Conservation (phyloP, 2,113 vertebrate species). For the Mirounga angustirostris region DNA sequence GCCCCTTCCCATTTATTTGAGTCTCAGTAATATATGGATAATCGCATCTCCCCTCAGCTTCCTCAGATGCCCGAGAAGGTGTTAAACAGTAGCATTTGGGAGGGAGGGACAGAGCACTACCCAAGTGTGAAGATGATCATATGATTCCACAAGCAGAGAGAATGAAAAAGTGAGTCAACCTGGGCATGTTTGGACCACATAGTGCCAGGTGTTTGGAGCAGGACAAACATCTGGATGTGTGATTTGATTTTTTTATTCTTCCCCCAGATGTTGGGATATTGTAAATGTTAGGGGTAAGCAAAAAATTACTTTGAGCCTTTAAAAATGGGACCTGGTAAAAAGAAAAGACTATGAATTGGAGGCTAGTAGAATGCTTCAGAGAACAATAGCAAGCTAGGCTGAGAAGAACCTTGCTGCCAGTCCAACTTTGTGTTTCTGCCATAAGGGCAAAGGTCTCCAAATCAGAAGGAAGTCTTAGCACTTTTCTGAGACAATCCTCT, state of each 20-base stretch:
- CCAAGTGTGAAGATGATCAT: neutral
- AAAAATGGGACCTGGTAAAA: constrained; percentile 47
- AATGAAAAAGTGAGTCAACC: neutral
- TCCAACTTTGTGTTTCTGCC: neutral
- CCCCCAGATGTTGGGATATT: constrained; percentile 60
- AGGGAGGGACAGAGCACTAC: neutral
- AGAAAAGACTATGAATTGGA: neutral
- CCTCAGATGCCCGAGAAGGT: neutral
- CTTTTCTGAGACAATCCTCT: neutral
- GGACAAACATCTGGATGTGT: constrained; percentile 69
- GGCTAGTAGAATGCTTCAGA: neutral
- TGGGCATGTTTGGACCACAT: neutral
- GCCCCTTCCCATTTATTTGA: neutral
- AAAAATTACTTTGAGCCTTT: constrained; percentile 56
- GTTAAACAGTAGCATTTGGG: neutral
- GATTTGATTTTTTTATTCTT: constrained; percentile 50
- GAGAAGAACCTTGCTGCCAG: neutral
- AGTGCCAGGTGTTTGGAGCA: constrained; percentile 64
- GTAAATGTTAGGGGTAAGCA: constrained; percentile 52
- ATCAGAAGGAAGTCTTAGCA: neutral
- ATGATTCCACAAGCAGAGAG: neutral
- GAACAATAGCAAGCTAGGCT: neutral
- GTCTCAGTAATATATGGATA: neutral
- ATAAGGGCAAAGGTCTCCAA: neutral
- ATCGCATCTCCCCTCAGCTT: neutral